Percentiles rank a stretch among this genome's conserved stretches.
Conservation (phyloP, 2,888 invertebrate species). For the Drosophila demipolita region DNA sequence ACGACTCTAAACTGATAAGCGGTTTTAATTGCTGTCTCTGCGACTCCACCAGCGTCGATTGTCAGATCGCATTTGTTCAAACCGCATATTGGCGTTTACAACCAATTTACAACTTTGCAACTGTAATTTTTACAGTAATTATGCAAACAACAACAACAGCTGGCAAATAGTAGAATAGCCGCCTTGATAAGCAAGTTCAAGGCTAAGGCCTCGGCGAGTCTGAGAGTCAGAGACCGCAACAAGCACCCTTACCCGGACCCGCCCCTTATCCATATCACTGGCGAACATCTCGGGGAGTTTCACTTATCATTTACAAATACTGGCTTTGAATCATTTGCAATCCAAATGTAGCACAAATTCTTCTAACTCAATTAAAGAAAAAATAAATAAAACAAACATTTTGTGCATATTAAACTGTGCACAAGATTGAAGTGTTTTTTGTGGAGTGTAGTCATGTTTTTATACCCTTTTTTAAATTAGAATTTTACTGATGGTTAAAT, state of each 20-base stretch:
- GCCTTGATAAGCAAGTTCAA: constrained; percentile 79
- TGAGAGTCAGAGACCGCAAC: constrained; percentile 30
- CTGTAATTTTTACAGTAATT: constrained; percentile 75
- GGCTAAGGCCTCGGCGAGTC: constrained; percentile 38
- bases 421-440: background rate
- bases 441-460: background rate
- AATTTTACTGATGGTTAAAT: background rate
- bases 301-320: constrained; percentile 38
- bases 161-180: constrained; percentile 30
- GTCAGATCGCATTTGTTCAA: constrained; percentile 65
- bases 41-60: constrained; percentile 31
- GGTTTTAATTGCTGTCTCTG: constrained; percentile 68
- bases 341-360: constrained; percentile 71
- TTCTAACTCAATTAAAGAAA: constrained; percentile 22
- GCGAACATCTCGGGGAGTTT: constrained; percentile 26
- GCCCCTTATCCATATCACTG: background rate
- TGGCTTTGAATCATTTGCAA: constrained; percentile 68
- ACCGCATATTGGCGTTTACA: constrained; percentile 47
- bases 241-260: constrained; percentile 14
- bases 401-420: constrained; percentile 54
- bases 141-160: constrained; percentile 47
- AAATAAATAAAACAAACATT: constrained; percentile 34
- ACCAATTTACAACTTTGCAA: constrained; percentile 65
- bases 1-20: constrained; percentile 72
- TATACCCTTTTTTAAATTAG: constrained; percentile 14